These are phyloP conservation scores for Leptinotarsa rubiginosa DNA, from an alignment of 2,888 invertebrate species.

Conservation along the genomic window DNA sequence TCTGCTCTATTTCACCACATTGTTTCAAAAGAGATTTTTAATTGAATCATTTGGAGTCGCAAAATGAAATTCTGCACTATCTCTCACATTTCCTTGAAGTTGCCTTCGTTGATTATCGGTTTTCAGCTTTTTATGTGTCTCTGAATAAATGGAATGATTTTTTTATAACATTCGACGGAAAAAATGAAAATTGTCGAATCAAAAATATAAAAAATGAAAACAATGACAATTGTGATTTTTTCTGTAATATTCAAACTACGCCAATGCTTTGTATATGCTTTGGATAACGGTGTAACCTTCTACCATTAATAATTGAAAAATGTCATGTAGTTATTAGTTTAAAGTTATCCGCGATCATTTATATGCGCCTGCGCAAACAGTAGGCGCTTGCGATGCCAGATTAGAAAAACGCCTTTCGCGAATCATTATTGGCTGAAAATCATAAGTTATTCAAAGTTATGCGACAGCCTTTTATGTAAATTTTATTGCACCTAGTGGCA, in stretches of 20 bases:
- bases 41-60: too few species aligned
- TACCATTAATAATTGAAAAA: neutral
- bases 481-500: slow-evolving; percentile 28
- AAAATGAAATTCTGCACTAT: too few species aligned
- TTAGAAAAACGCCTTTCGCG: slow-evolving; percentile 34
- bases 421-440: slow-evolving; percentile 31
- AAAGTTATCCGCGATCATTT: slow-evolving; percentile 41
- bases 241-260: neutral
- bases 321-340: slow-evolving; percentile 16
- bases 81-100: too few species aligned
- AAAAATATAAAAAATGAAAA: too few species aligned
- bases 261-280: neutral
- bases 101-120: too few species aligned
- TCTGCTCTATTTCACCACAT: too few species aligned
- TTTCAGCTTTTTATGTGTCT: too few species aligned
- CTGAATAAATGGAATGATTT: too few species aligned
- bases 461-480: slow-evolving; percentile 33
- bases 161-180: too few species aligned
- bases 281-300: neutral
- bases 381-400: slow-evolving; percentile 42
- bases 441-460: slow-evolving; percentile 32
- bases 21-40: too few species aligned
- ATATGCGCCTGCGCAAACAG: slow-evolving; percentile 47
- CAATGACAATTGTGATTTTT: neutral
- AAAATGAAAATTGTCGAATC: too few species aligned